Evolutionary conservation across 2,113 vertebrate species (phyloP).

Genomic region (Gracilinanus agilis): DNA sequence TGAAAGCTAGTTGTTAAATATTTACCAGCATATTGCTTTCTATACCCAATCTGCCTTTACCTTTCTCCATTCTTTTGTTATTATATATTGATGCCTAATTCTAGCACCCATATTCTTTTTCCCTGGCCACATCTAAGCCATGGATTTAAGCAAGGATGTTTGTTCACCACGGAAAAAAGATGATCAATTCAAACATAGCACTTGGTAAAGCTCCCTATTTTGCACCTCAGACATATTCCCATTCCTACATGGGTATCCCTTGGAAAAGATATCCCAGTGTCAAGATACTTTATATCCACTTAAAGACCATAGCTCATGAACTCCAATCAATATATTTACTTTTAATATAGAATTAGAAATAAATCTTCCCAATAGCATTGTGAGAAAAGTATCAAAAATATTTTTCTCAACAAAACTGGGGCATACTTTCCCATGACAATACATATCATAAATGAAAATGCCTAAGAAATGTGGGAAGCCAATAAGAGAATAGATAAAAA

Average conservation of each 20-base stretch:
- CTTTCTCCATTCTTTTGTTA: background rate
- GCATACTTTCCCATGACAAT: background rate
- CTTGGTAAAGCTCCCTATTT: background rate
- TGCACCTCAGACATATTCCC: background rate
- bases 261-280: background rate
- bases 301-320: background rate
- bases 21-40: too few species aligned
- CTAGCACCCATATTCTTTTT: background rate
- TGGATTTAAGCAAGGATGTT: background rate
- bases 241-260: background rate
- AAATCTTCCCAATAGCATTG: background rate
- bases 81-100: background rate
- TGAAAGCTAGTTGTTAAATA: too few species aligned
- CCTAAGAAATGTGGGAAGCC: too few species aligned
- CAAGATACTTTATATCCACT: background rate
- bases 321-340: background rate
- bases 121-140: background rate
- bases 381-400: background rate
- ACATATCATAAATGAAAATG: too few species aligned
- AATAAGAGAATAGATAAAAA: too few species aligned
- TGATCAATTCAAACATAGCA: background rate
- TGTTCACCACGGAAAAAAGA: background rate
- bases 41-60: background rate
- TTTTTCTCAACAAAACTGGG: background rate
- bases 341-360: background rate